Evolutionary conservation across 2,113 vertebrate genomes (phyloP).

Genomic region (Cromileptes altivelis): DNA sequence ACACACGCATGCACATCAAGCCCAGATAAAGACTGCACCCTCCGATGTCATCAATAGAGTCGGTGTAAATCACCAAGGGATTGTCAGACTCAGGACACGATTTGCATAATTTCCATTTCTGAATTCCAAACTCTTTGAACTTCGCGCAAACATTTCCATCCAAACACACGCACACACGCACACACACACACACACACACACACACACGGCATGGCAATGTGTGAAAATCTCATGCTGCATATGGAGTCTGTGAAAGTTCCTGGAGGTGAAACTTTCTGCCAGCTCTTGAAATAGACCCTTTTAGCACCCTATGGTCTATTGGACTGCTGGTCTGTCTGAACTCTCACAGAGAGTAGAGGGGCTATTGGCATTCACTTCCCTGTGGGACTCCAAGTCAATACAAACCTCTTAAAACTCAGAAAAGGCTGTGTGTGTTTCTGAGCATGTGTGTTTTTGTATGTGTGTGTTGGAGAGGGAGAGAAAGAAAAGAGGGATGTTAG

Average conservation of each 20-base stretch:
- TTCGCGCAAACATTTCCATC: conserved; percentile 33
- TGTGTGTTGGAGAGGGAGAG: conserved; percentile 7
- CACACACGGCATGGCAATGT: background rate
- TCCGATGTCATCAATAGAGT: conserved; percentile 53
- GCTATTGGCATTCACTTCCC: conserved; percentile 70
- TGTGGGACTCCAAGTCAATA: conserved; percentile 72
- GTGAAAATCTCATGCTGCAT: conserved; percentile 40
- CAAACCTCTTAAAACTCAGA: conserved; percentile 67
- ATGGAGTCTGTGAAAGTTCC: conserved; percentile 54
- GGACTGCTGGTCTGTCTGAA: conserved; percentile 68
- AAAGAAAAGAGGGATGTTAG: background rate
- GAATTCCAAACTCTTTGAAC: conserved; percentile 67
- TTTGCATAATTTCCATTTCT: conserved; percentile 61
- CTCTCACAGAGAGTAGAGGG: conserved; percentile 60
- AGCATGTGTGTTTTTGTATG: background rate
- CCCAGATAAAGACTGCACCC: conserved; percentile 25
- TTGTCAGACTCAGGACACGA: conserved; percentile 45
- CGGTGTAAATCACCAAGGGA: conserved; percentile 42
- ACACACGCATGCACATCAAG: conserved; percentile 30
- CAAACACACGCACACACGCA: conserved; percentile 17
- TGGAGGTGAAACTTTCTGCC: conserved; percentile 67
- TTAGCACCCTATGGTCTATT: conserved; percentile 76
- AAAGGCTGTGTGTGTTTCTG: conserved; percentile 42
- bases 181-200: conserved; percentile 1
- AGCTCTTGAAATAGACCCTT: conserved; percentile 75